Evolutionary conservation across 1,140 invertebrate genomes (phyloP).

Genomic region (Euwallacea similis): DNA sequence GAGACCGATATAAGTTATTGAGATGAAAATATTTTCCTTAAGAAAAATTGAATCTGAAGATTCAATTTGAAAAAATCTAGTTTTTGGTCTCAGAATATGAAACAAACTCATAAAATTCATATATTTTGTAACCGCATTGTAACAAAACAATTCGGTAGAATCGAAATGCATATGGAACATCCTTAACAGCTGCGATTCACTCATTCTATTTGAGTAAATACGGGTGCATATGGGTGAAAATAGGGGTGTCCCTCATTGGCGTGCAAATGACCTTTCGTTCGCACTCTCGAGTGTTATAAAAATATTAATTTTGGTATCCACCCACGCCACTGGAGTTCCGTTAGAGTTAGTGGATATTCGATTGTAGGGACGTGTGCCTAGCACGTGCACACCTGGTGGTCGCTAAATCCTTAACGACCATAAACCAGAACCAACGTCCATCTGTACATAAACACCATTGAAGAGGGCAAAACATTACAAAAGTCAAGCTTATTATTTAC

Average conservation of each 20-base stretch:
- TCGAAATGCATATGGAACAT: constrained; percentile 18
- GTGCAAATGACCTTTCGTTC: neutral
- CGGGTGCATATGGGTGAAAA: constrained; percentile 27
- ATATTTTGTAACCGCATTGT: too few species aligned
- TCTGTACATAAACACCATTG: neutral
- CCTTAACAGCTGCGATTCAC: constrained; percentile 31
- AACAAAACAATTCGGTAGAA: neutral
- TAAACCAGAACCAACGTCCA: constrained; percentile 7
- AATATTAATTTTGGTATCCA: neutral
- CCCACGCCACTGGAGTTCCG: constrained; percentile 13
- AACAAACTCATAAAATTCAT: too few species aligned
- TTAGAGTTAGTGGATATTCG: constrained; percentile 18
- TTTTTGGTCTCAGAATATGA: too few species aligned
- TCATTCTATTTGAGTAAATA: constrained; percentile 9
- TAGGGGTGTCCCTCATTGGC: constrained; percentile 19
- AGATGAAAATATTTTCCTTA: too few species aligned
- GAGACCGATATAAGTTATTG: too few species aligned
- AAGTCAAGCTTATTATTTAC: too few species aligned
- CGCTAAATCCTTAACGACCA: neutral
- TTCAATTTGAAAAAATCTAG: too few species aligned
- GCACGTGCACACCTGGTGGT: constrained; percentile 19
- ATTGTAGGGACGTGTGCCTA: constrained; percentile 2
- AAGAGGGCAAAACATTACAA: too few species aligned
- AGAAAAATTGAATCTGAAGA: too few species aligned
- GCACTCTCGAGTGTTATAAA: neutral